Evolutionary conservation across 1,140 invertebrate genomes (phyloP).

Genomic region (Pseudomyrmex concolor): DNA sequence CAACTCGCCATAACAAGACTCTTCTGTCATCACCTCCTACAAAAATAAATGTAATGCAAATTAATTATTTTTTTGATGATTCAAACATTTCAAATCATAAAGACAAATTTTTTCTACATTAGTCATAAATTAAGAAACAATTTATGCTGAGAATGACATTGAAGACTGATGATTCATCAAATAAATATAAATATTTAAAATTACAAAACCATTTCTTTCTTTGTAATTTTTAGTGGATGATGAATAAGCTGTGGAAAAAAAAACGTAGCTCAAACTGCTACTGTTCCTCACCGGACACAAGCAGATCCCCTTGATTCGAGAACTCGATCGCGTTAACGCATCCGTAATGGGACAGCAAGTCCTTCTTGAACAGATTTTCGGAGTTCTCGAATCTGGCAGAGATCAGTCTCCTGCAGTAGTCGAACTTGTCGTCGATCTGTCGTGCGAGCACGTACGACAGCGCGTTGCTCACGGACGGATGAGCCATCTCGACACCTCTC

Average conservation of each 20-base stretch:
- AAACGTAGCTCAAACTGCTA: not conserved
- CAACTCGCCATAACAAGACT: conserved; percentile 95
- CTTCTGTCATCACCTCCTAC: conserved; percentile 96
- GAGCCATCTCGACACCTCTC: conserved; percentile 77
- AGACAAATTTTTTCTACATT: too few relatives aligned
- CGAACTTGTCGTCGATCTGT: conserved; percentile 84
- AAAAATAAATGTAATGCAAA: conserved; percentile 52
- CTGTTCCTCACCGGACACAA: conserved; percentile 92
- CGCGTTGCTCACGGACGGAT: conserved; percentile 83
- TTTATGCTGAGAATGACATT: too few relatives aligned
- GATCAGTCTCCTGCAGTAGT: conserved; percentile 86
- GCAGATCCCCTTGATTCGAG: conserved; percentile 92
- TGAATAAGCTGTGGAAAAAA: too few relatives aligned
- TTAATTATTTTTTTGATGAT: not conserved
- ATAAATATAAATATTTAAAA: too few relatives aligned
- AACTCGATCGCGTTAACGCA: conserved; percentile 99
- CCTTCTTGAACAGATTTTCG: conserved; percentile 92
- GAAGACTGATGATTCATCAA: too few relatives aligned
- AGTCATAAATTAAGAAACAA: too few relatives aligned
- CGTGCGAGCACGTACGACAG: conserved; percentile 84
- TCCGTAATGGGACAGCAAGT: conserved; percentile 95
- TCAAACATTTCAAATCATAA: not conserved
- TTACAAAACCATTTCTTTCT: too few relatives aligned
- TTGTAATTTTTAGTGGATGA: too few relatives aligned
- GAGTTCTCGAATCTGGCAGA: conserved; percentile 87